A percentile compares a stretch with the other conserved stretches of the same genome.
These are phyloP conservation scores for Tympanuchus pallidicinctus DNA, from an alignment of 2,113 vertebrate species.

Conservation along the genomic window DNA sequence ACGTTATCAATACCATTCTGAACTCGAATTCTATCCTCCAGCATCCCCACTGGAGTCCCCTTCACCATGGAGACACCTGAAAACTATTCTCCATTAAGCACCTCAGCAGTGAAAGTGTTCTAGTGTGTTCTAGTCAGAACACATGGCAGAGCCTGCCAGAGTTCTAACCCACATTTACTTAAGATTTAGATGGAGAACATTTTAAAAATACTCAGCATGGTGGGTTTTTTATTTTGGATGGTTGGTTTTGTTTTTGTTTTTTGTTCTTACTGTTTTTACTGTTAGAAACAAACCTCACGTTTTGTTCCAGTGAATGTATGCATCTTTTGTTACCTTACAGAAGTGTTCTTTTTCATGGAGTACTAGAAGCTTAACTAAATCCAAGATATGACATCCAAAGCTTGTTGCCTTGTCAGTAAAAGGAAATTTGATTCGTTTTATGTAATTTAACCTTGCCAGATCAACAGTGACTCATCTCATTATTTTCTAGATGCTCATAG, in stretches of 20 bases:
- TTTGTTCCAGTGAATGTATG: not conserved
- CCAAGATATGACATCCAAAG: not conserved
- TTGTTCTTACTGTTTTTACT: not conserved
- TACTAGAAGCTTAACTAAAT: not conserved
- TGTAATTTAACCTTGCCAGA: constrained; percentile 1
- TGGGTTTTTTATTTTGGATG: not conserved
- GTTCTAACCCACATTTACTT: not conserved
- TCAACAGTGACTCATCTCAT: not conserved
- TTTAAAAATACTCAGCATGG: not conserved
- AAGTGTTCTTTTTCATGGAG: not conserved
- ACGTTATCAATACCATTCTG: not conserved
- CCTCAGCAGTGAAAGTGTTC: not conserved
- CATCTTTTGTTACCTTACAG: not conserved
- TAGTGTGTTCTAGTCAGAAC: not conserved
- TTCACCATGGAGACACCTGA: not conserved
- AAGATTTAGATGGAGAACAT: not conserved
- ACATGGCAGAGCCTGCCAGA: not conserved
- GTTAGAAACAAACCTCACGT: not conserved
- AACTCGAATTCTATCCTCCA: not conserved
- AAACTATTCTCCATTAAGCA: not conserved
- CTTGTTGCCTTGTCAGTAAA: not conserved
- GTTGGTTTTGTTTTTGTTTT: not conserved
- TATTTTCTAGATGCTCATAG: not conserved
- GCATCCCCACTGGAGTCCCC: not conserved
- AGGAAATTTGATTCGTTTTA: not conserved